Conservation (phyloP, 2,797 vertebrate species). For the Chaenodraco wilsoni region DNA sequence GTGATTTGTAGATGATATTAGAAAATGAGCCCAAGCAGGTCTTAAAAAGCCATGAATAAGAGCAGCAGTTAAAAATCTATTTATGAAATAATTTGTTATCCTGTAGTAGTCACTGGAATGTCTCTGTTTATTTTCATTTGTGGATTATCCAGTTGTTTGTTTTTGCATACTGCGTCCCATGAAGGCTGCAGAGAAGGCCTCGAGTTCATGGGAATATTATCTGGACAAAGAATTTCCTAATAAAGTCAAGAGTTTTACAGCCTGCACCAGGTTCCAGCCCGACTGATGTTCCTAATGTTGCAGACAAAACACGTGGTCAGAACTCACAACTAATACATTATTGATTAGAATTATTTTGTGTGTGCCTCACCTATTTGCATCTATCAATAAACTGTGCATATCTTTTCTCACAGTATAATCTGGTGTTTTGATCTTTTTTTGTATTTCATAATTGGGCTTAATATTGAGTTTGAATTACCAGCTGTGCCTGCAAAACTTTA, state of each 20-base stretch:
- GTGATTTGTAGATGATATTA: conserved; percentile 69
- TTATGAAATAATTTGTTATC: conserved; percentile 73
- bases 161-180: conserved; percentile 12
- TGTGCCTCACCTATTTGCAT: conserved; percentile 69
- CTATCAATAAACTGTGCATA: conserved; percentile 84
- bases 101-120: conserved; percentile 77
- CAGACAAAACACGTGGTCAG: conserved; percentile 31
- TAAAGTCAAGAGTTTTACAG: conserved; percentile 25
- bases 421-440: conserved; percentile 30
- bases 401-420: conserved; percentile 77
- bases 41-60: conserved; percentile 74
- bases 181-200: conserved; percentile 30
- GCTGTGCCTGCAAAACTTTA: not conserved
- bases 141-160: conserved; percentile 35
- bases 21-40: conserved; percentile 75
- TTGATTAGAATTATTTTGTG: conserved; percentile 63
- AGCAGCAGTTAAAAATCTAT: conserved; percentile 73
- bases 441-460: not conserved
- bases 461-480: not conserved
- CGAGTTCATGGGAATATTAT: conserved; percentile 24
- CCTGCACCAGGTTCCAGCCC: conserved; percentile 52
- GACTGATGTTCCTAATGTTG: conserved; percentile 26
- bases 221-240: conserved; percentile 19
- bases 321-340: conserved; percentile 59
- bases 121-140: conserved; percentile 50